These are phyloP conservation scores for Papilio protenor DNA, from an alignment of 2,888 invertebrate genomes.

Conservation along the genomic window DNA sequence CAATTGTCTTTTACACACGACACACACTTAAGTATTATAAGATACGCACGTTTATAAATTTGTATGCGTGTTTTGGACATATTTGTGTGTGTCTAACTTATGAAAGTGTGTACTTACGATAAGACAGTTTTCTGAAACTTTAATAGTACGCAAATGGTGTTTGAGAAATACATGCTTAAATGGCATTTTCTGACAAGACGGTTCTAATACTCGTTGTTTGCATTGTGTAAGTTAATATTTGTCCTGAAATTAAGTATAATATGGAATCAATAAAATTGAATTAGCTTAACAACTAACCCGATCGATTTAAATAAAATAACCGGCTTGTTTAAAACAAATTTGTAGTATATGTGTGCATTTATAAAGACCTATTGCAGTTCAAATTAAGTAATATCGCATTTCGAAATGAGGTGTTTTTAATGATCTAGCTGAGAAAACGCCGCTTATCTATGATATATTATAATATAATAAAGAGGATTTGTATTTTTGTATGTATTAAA, in stretches of 20 bases:
- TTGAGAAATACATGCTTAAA: neutral
- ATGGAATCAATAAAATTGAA: too few species aligned
- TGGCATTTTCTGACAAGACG: neutral
- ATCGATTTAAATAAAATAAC: neutral
- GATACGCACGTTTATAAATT: neutral
- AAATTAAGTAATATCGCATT: slow-evolving; percentile 24
- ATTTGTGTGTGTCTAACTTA: neutral
- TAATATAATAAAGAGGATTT: too few species aligned
- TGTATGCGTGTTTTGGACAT: neutral
- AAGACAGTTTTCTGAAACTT: neutral
- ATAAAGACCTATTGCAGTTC: slow-evolving; percentile 20
- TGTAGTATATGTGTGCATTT: slow-evolving; percentile 6
- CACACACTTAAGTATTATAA: neutral
- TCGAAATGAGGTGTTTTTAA: slow-evolving; percentile 27
- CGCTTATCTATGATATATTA: too few species aligned
- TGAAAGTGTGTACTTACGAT: neutral
- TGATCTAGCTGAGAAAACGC: slow-evolving; percentile 47
- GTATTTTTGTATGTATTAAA: too few species aligned
- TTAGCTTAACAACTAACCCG: neutral
- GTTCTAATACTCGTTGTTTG: neutral
- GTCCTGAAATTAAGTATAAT: too few species aligned
- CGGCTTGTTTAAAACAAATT: slow-evolving; percentile 11
- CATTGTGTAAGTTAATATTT: too few species aligned
- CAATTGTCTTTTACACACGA: neutral
- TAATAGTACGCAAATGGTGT: neutral